Conservation (phyloP, 2,888 invertebrate species). For the Drosophila cognata region DNA sequence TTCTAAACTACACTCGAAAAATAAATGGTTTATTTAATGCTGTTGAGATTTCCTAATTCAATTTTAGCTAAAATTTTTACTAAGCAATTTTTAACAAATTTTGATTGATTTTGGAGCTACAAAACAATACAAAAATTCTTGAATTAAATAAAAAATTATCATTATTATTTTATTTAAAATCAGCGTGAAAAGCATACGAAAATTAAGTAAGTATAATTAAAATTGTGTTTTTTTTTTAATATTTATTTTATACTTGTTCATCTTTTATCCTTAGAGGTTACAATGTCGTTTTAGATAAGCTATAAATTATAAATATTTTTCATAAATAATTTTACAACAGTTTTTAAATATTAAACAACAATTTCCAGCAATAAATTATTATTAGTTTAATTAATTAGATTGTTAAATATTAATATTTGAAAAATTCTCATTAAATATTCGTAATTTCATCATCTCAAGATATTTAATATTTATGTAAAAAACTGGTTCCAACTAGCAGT, state of each 20-base stretch:
- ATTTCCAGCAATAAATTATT: neutral
- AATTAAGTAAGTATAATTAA: neutral
- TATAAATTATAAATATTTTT: neutral
- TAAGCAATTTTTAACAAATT: neutral
- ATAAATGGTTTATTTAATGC: neutral
- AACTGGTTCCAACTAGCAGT: neutral
- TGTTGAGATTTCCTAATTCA: neutral
- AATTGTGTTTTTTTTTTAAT: no score
- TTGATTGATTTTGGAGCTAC: neutral
- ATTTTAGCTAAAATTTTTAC: neutral
- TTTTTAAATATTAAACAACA: neutral
- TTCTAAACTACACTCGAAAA: neutral
- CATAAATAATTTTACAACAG: no score
- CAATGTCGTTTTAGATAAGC: neutral
- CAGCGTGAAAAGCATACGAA: neutral
- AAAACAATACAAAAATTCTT: neutral
- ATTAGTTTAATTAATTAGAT: neutral
- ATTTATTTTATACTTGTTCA: neutral
- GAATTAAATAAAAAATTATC: neutral
- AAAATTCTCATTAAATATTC: neutral
- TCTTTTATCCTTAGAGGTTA: accelerated
- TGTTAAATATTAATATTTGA: neutral
- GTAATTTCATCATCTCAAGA: neutral
- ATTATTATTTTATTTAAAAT: neutral
- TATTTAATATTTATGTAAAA: neutral